Base-by-base conservation (phyloP, 2,113 vertebrate species). In the Silurus meridionalis region DNA sequence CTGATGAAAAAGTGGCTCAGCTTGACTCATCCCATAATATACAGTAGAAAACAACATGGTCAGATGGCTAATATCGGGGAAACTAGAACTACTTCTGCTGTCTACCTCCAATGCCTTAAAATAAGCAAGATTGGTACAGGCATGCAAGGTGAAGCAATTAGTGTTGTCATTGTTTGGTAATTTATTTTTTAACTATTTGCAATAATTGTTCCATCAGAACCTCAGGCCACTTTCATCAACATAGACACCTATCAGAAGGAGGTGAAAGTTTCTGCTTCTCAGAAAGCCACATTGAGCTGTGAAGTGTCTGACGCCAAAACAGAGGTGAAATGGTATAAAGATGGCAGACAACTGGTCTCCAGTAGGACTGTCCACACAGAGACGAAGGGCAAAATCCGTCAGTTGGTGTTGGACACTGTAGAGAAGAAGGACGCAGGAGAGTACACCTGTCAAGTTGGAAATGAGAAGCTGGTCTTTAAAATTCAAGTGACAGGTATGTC, bases 171-270 rank as follows among this genome's bases (percentile, higher is more conserved):
- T 37, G 37, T 37, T 37, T 37, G 37, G 37, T 37, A 37, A 37
- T 37, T 37, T 37, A 2, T 37, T 3, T 37, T 37, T 37, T 37
- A 37, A 37, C 37, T 37, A 37, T 37, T 37, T 37, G 37, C 37
- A 37, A 37, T 37, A 37, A 37, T 14, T 23, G 1, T 63, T 21
- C 61, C 19, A 95, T 95, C 84, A 78, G 52, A 79, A 57, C 83
- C 90, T 0, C 91, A 63, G 60, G 55, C 91, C 53, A 90, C 84
- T 0, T 96, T 96, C 91, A 80, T 92, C 90, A 95, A 95, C 88
- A 93, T 94, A 61, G 95, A 96, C 15, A 93, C 94, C 0, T 91
- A 96, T 23, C 95, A 96, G 91, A 94, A 87, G 8, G 95, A 97
- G 77, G 90, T 97, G 48, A 95, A 88, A 83, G 87, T 85, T 0